Conservation (phyloP, 2,797 vertebrate genomes). For the Falco novaeseelandiae region DNA sequence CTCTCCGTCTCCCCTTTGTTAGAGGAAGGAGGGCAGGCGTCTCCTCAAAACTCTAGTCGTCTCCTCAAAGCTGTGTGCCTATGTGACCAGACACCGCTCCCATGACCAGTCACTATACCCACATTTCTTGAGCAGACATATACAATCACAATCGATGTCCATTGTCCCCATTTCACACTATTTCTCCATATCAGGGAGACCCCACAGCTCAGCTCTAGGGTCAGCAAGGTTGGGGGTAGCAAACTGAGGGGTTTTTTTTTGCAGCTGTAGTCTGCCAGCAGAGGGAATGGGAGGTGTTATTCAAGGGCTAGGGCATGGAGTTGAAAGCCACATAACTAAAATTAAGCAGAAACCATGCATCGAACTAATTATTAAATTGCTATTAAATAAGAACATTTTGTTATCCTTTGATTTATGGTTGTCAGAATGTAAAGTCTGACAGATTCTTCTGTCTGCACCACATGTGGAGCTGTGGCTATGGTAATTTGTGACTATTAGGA, state of each 20-base stretch:
- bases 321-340: background rate
- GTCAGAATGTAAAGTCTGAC: background rate
- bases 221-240: background rate
- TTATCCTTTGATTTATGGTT: background rate
- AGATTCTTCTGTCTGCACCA: background rate
- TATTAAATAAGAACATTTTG: background rate
- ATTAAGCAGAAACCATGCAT: background rate
- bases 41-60: no score
- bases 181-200: background rate
- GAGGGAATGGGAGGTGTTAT: background rate
- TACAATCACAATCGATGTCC: no score
- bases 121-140: no score
- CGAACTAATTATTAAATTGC: background rate
- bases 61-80: no score
- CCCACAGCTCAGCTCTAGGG: background rate
- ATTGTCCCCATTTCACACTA: no score
- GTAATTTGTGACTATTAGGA: background rate
- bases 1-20: no score
- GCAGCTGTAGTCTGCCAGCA: background rate
- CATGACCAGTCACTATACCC: no score
- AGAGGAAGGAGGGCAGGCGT: no score
- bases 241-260: rapidly evolving
- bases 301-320: background rate
- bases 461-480: background rate
- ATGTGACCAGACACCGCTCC: no score